Base-by-base conservation (phyloP, 2,888 invertebrate species). In the Quadroppia sp. region DNA sequence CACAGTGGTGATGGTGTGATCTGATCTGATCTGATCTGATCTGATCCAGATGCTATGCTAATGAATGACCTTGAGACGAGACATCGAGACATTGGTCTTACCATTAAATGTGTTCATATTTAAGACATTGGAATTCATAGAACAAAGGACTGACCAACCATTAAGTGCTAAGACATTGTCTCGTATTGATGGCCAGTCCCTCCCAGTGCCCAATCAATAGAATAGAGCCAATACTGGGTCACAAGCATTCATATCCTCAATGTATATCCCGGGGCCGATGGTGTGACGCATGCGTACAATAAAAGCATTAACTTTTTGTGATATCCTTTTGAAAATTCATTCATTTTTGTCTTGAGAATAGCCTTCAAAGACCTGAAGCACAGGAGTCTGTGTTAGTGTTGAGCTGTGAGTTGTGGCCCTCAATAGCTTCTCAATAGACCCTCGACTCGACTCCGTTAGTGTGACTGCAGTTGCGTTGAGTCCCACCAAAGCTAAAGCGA, bases 291-390 rank as follows among this genome's bases (percentile, higher is more conserved):
- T 50, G 50, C 50, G 50, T 15, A 23, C 20, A 23, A 20, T 1
- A 7, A 50, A 15, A 2, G 45, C 45, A 45, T 45, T 45, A 23
- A 50, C n/a, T 7, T 50, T 50, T 50, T 50, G 50, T 50, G n/a
- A 50, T 50, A 50, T 50, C 50, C 20, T 50, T 45, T 50, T n/a
- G 20, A 50, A 20, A 20, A 20, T 50, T 50, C 20, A 50, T 50
- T 50, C 50, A 50, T 50, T 23, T 50, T 20, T 50, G 50, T 50
- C 50, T 50, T 50, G 50, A 20, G 50, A 50, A 50, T 50, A 50
- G 50, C 50, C 50, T 50, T 50, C 50, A 50, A 11, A 50, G 50
- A 50, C 20, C 50, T 50, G 1, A 20, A 50, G 50, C 7, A 20
- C 23, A 15, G 50, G 15, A 7, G 50, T 50, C 1, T 23, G 20